These are phyloP conservation scores for Sciurus niger DNA, from an alignment of 2,113 vertebrate species.

Conservation along the genomic window DNA sequence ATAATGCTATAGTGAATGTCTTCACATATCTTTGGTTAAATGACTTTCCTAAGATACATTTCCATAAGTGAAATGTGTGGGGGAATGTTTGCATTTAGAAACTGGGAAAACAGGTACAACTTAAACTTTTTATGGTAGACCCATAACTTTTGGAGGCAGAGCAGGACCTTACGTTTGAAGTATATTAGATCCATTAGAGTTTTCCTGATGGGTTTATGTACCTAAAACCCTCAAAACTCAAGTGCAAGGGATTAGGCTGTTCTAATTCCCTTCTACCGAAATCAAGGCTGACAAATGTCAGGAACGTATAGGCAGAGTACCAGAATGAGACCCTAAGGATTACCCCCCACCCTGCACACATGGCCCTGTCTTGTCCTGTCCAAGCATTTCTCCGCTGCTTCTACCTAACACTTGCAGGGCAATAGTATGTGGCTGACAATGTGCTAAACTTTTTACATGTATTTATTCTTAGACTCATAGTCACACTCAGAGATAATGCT, in stretches of 20 bases:
- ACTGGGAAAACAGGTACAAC: background rate
- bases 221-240: rapidly evolving
- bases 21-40: background rate
- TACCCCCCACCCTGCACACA: no score
- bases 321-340: background rate
- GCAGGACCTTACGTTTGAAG: background rate
- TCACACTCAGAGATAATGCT: background rate
- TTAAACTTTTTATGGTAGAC: background rate
- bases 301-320: background rate
- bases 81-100: background rate
- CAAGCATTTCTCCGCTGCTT: background rate
- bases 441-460: background rate
- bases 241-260: background rate
- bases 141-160: background rate
- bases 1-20: background rate
- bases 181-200: background rate
- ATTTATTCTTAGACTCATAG: background rate
- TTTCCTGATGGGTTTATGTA: background rate
- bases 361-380: background rate
- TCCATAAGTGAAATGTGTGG: background rate
- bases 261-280: background rate
- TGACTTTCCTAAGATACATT: background rate
- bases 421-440: background rate
- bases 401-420: background rate
- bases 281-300: background rate